Conservation (phyloP, 2,113 vertebrate species). For the Apaloderma vittatum region DNA sequence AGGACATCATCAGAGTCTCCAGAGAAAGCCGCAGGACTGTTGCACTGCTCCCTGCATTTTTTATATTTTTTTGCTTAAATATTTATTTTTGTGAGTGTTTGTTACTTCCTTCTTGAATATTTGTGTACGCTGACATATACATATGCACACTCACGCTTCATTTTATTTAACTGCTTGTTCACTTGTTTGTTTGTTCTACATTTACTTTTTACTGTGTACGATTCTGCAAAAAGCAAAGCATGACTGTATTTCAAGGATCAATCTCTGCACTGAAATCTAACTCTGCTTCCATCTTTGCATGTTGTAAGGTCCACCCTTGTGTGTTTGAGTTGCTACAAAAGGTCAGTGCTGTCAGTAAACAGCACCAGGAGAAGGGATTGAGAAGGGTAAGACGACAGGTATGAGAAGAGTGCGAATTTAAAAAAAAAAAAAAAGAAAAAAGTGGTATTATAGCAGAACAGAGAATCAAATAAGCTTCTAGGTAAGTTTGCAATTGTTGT, state of each 20-base stretch:
- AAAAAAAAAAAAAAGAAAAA: too few species aligned
- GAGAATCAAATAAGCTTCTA: background rate
- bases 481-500: background rate
- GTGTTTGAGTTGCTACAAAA: background rate
- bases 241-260: background rate
- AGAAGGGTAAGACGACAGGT: background rate
- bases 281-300: background rate
- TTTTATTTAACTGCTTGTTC: background rate
- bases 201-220: background rate
- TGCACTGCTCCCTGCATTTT: background rate
- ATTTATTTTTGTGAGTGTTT: background rate
- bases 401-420: background rate
- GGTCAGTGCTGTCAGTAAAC: background rate
- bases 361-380: background rate
- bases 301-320: background rate
- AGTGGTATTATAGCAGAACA: background rate
- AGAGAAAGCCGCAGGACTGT: background rate
- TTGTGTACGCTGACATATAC: background rate
- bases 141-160: accelerated
- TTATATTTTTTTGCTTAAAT: background rate
- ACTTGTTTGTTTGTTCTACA: background rate
- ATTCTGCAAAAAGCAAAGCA: background rate
- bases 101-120: background rate
- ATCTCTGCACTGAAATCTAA: background rate
- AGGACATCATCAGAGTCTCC: background rate